Base-by-base conservation (phyloP, 2,797 vertebrate species). In the Falco peregrinus region DNA sequence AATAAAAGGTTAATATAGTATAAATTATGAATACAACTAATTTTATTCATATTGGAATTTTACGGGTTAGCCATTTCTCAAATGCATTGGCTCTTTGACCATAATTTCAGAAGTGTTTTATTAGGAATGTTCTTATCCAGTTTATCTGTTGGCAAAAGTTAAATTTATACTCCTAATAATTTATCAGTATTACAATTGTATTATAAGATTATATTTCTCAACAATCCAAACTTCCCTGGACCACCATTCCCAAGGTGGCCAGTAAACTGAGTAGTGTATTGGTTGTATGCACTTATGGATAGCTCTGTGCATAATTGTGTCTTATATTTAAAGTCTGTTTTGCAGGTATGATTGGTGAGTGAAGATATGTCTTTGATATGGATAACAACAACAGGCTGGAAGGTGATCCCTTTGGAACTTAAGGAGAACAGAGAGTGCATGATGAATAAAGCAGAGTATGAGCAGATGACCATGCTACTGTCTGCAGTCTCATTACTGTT, bases 261-360 rank as follows among this genome's bases (percentile, higher is more conserved):
- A 35, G 4, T 59, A 50, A 13, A 33, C 29, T 7, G 16, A 57
- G 16, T n/a, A 47, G 11, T 73, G 21, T 4, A 26, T 8, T 37
- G 10, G 2, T 39, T 73, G 5, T 69, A 10, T 3, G 6, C 8
- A 4, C 7, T 43, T 70, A 61, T 0, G 1, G 8, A 28, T 69
- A 25, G 4, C 51, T 74, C 28, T 90, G 0, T 41, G 18, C 10
- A 2, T 53, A 53, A 16, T 9, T 37, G 10, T 51, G 35, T 47
- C 28, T 60, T 63, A 6, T 17, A 24, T 73, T 53, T 86, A 24
- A 89, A 64, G 33, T 67, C 19, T 67, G 0, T 78, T 89, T 67
- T 67, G 26, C 17, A 63, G 13, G 3, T 63, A 4, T 19, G n/a
- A 20, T 18, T 65, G 37, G 10, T 73, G 73, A 37, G 13, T 13